Evolutionary conservation across 2,797 vertebrate species (phyloP).

Genomic region (Rhabdophis nuchalis): DNA sequence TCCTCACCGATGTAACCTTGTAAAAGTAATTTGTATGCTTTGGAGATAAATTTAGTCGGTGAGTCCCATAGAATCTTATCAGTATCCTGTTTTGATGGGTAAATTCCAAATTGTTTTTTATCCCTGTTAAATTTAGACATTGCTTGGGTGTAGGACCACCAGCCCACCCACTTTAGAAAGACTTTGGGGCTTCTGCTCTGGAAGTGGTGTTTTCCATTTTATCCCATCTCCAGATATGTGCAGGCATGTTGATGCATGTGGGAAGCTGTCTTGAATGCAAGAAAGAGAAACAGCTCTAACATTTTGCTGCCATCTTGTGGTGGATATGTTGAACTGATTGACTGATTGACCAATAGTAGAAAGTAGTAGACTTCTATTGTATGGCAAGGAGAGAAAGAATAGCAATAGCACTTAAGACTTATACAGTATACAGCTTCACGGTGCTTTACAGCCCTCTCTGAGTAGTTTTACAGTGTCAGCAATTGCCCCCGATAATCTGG

Average conservation of each 20-base stretch:
- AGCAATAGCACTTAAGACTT: neutral
- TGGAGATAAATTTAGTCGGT: no score
- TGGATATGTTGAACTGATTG: neutral
- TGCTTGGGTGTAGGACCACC: no score
- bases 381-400: neutral
- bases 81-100: no score
- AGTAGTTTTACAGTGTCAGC: no score
- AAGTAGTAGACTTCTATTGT: neutral
- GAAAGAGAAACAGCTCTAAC: neutral
- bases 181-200: neutral
- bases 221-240: neutral
- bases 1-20: no score
- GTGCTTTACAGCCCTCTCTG: no score
- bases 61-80: no score
- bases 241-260: neutral
- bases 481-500: no score
- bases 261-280: neutral
- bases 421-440: no score
- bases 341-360: neutral
- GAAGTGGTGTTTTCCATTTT: neutral
- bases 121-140: no score
- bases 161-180: neutral
- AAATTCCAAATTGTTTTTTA: no score
- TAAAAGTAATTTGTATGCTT: no score
- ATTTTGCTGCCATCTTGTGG: neutral